Percentiles rank a stretch among this genome's conserved stretches.
phyloP scores from a whole-genome alignment of 1,140 invertebrate genomes.

The Heterodera carotae region DNA sequence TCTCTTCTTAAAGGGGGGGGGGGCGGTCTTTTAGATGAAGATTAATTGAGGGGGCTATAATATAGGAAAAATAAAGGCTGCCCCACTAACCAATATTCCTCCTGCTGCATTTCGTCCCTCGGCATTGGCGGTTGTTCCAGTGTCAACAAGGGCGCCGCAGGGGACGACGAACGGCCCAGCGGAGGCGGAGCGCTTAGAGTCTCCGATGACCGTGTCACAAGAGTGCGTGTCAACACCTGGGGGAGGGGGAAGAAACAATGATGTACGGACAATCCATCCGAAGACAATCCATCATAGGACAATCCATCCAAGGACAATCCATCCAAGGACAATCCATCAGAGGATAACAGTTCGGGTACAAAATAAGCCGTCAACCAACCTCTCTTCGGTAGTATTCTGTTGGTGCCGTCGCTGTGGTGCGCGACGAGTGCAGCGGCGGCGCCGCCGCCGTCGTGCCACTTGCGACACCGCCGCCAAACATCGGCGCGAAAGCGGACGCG shows the following conservation, averaged over 20 bases:
- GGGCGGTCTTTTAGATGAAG: too few species aligned
- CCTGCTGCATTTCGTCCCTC: slow-evolving; percentile 57
- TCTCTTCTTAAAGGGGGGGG: too few species aligned
- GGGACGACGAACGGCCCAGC: slow-evolving; percentile 55
- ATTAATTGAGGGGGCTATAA: too few species aligned
- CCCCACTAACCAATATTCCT: slow-evolving; percentile 47
- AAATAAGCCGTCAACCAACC: slow-evolving; percentile 28
- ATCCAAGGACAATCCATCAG: too few species aligned
- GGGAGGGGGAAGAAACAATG: slow-evolving; percentile 12
- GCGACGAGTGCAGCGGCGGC: neutral
- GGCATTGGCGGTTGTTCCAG: slow-evolving; percentile 35
- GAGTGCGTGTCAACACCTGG: slow-evolving; percentile 60
- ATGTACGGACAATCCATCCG: neutral
- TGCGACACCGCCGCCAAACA: slow-evolving; percentile 21
- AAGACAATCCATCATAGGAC: neutral
- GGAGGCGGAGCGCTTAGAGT: slow-evolving; percentile 50
- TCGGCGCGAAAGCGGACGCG: slow-evolving; percentile 50
- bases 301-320: too few species aligned
- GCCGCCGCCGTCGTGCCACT: neutral
- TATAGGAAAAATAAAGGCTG: too few species aligned
- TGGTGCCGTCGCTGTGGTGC: slow-evolving; percentile 15
- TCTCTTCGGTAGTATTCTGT: slow-evolving; percentile 63
- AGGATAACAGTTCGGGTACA: neutral
- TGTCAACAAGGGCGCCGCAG: slow-evolving; percentile 41
- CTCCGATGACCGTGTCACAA: slow-evolving; percentile 64